A percentile compares a stretch with the other conserved stretches of the same genome.
Conservation (phyloP, 2,797 vertebrate species). For the Amphiprion clarkii region DNA sequence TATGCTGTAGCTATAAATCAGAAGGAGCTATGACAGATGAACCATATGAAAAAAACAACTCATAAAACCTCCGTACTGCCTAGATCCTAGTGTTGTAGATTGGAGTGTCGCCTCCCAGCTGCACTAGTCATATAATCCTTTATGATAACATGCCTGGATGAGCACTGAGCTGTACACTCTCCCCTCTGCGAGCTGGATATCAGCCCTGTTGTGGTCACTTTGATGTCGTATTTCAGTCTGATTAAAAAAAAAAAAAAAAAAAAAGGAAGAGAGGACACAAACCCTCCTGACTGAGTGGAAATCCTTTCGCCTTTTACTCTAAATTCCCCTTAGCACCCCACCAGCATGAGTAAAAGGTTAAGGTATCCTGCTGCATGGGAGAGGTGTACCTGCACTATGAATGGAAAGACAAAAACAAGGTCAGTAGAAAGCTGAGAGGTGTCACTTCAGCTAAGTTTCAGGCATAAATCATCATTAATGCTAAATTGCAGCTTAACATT, state of each 20-base stretch:
- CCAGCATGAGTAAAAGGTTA: slow-evolving; percentile 9
- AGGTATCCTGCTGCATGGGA: background rate
- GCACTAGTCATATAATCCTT: slow-evolving; percentile 23
- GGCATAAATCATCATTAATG: slow-evolving; percentile 10
- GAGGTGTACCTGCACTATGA: background rate
- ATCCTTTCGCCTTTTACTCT: slow-evolving; percentile 14
- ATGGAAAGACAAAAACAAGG: slow-evolving; percentile 2
- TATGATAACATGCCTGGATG: slow-evolving; percentile 26
- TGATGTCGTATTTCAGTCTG: slow-evolving; percentile 16
- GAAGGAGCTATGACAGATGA: slow-evolving; percentile 37
- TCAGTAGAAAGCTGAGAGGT: background rate
- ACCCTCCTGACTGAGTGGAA: slow-evolving; percentile 3
- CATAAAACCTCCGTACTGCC: slow-evolving; percentile 22
- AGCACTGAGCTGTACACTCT: background rate
- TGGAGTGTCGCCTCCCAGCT: slow-evolving; percentile 5
- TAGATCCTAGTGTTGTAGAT: slow-evolving; percentile 1
- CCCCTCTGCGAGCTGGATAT: slow-evolving; percentile 14
- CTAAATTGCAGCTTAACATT: background rate
- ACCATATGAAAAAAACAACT: slow-evolving; percentile 11
- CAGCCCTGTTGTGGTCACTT: slow-evolving; percentile 1
- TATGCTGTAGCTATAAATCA: slow-evolving; percentile 43
- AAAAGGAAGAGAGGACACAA: background rate
- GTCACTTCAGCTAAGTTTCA: slow-evolving; percentile 18
- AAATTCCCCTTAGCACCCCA: background rate
- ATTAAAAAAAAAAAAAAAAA: too few species aligned